phyloP scores from a whole-genome alignment of 2,113 vertebrate species.

The Salvelinus namaycush region DNA sequence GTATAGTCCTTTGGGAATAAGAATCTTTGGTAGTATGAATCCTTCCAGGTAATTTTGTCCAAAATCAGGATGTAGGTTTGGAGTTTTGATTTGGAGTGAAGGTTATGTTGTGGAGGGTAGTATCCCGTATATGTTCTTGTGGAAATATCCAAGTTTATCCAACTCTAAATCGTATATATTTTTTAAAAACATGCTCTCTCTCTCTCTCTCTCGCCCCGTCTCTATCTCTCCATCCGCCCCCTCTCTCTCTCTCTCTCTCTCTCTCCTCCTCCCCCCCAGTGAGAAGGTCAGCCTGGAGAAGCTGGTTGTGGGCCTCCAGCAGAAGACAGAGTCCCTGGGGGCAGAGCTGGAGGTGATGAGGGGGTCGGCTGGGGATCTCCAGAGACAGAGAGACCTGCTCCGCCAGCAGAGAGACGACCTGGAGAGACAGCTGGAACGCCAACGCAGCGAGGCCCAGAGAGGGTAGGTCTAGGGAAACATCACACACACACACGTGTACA shows the following conservation, averaged over 20 bases:
- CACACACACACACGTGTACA: too few species aligned
- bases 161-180: not conserved
- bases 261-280: constrained; percentile 53
- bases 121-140: too few species aligned
- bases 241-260: not conserved
- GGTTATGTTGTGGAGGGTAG: too few species aligned
- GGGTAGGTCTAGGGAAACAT: constrained; percentile 57
- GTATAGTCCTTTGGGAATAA: too few species aligned
- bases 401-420: constrained; percentile 74
- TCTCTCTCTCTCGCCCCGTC: not conserved
- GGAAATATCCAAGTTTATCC: too few species aligned
- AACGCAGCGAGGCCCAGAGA: constrained; percentile 65
- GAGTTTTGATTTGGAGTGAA: too few species aligned
- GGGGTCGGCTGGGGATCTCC: constrained; percentile 66
- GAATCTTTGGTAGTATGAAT: too few species aligned
- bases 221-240: not conserved
- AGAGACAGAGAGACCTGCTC: constrained; percentile 66
- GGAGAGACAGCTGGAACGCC: constrained; percentile 61
- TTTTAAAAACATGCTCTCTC: not conserved
- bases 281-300: constrained; percentile 74
- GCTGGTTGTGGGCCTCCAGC: constrained; percentile 58
- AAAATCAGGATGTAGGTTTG: too few species aligned
- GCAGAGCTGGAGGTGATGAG: constrained; percentile 67
- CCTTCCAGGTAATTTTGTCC: too few species aligned
- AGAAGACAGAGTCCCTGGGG: constrained; percentile 53